Percentiles rank a stretch among this genome's conserved stretches.
These are phyloP conservation scores for Tetragonisca angustula DNA, from an alignment of 2,888 invertebrate genomes.

Conservation along the genomic window DNA sequence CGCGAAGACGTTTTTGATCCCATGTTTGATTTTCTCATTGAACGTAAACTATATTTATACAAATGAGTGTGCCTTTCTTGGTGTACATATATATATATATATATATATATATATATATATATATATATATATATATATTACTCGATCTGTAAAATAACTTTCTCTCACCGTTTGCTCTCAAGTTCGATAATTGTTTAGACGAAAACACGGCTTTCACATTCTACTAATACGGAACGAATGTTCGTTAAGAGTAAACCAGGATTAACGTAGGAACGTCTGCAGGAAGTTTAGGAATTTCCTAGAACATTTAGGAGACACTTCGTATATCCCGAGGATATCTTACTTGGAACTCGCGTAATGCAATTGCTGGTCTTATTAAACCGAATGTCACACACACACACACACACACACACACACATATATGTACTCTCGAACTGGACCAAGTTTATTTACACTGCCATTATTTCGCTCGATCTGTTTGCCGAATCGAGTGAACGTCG, in stretches of 20 bases:
- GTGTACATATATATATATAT: neutral
- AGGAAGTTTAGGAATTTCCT: constrained; percentile 58
- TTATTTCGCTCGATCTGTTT: neutral
- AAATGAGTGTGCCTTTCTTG: neutral
- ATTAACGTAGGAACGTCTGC: constrained; percentile 60
- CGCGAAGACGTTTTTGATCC: neutral
- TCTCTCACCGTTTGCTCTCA: neutral
- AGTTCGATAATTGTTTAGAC: constrained; percentile 5
- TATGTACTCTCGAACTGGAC: constrained; percentile 2
- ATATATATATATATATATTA: neutral
- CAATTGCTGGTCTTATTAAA: constrained; percentile 54
- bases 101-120: no score
- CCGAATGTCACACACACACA: constrained; percentile 22
- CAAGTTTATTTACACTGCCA: constrained; percentile 1
- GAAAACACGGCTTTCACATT: constrained; percentile 37
- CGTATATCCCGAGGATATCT: constrained; percentile 35
- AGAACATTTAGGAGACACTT: constrained; percentile 57
- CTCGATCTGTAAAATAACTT: constrained; percentile 14
- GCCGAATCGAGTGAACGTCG: neutral
- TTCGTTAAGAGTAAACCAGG: constrained; percentile 53
- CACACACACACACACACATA: neutral
- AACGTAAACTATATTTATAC: neutral
- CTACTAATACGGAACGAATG: constrained; percentile 37
- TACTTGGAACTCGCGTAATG: constrained; percentile 53
- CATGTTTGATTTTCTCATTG: neutral